Conservation (phyloP, 1,140 invertebrate species). For the Aphelinus atriplicis region DNA sequence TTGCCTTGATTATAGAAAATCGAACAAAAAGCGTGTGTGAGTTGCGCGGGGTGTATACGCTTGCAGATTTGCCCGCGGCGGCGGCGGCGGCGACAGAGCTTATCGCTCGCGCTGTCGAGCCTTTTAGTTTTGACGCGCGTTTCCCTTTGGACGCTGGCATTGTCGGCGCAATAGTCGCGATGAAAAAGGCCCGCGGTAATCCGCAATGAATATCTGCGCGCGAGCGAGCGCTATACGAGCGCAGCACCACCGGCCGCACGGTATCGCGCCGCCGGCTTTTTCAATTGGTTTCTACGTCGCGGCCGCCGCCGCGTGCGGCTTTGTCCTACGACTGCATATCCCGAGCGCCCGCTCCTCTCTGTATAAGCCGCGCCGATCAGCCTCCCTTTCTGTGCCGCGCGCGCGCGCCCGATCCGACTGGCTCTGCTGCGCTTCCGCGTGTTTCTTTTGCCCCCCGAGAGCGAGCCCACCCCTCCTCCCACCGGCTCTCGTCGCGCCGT, state of each 20-base stretch:
- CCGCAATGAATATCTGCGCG: conserved; percentile 26
- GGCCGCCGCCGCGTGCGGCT: not conserved
- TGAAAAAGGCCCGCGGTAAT: conserved; percentile 15
- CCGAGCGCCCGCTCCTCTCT: not conserved
- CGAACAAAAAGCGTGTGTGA: conserved; percentile 27
- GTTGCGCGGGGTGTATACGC: no score
- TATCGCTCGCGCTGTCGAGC: conserved; percentile 30
- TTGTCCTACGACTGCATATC: conserved; percentile 11
- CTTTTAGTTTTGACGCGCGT: conserved; percentile 41
- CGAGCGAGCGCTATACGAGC: not conserved
- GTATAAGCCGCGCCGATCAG: not conserved
- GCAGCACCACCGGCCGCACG: not conserved
- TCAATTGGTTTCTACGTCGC: not conserved
- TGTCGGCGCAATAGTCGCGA: conserved; percentile 9
- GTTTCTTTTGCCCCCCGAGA: conserved; percentile 1
- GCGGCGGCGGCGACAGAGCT: conserved; percentile 14
- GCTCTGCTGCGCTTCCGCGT: conserved; percentile 1
- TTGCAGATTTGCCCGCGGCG: not conserved
- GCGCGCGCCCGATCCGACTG: no score
- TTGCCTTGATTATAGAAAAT: conserved; percentile 37
- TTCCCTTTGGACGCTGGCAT: conserved; percentile 10
- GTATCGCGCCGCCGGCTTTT: conserved; percentile 8
- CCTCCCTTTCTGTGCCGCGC: not conserved
- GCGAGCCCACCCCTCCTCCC: not conserved
- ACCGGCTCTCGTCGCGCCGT: not conserved